phyloP scores from a whole-genome alignment of 2,113 vertebrate species.

The Lycocorax pyrrhopterus region DNA sequence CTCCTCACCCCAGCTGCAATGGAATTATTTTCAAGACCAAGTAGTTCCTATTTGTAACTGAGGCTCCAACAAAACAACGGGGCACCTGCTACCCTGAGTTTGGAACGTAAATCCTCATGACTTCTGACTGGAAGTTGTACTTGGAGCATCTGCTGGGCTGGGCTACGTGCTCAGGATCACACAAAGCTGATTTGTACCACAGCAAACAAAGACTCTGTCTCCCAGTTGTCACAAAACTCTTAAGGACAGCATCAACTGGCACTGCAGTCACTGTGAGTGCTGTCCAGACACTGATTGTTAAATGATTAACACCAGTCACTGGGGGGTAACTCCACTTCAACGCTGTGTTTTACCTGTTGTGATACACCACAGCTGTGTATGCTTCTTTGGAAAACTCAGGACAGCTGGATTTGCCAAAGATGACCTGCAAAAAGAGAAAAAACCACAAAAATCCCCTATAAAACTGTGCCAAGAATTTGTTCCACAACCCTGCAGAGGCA shows the following conservation, averaged over 20 bases:
- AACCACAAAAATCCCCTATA: neutral
- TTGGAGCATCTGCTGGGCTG: neutral
- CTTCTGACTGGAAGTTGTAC: neutral
- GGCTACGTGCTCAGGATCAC: neutral
- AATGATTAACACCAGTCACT: neutral
- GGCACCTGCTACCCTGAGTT: neutral
- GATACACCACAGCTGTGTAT: slow-evolving; percentile 96
- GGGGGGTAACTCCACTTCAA: neutral
- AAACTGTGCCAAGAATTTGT: neutral
- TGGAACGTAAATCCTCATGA: neutral
- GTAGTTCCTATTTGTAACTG: neutral
- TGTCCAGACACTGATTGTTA: neutral
- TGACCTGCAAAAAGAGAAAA: slow-evolving; percentile 78
- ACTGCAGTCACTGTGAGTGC: neutral
- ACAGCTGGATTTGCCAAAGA: slow-evolving; percentile 99
- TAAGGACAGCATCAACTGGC: neutral
- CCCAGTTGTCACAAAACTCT: neutral
- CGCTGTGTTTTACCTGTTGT: slow-evolving; percentile 85
- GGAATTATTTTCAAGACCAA: neutral
- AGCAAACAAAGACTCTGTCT: neutral
- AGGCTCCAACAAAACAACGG: neutral
- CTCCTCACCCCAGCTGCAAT: neutral
- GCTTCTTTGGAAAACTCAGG: slow-evolving; percentile 95
- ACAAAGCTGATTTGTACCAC: neutral
- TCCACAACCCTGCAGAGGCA: neutral